Evolutionary conservation across 2,797 vertebrate species (phyloP), one percentile per base, ranked within the genome.

Genomic region (Rhinogobio ventralis): DNA sequence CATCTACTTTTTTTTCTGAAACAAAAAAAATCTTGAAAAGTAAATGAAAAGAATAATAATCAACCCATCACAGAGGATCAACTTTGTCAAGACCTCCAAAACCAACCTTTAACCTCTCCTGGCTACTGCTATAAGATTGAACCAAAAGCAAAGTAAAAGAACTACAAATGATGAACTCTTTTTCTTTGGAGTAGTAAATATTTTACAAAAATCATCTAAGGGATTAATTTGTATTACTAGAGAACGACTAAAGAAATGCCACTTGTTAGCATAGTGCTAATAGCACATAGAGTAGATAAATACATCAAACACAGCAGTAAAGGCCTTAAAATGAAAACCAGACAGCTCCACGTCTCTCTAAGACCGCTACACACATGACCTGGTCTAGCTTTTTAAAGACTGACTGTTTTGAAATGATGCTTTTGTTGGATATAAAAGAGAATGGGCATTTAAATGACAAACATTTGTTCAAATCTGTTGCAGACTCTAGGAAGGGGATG

Each of bases 61-160:
- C 68, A 90, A 91, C 92, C 89, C 90, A 79, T 93, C 90, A 90
- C 88, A 89, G 92, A 93, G 92, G 88, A 93, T 90, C 89, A 76
- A 23, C 88, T 79, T 88, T 68, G 76, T 84, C 86, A 86, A 93
- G 88, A 90, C 92, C 86, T 85, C 79, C 84, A 80, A 57, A 60
- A 45, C 77, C 85, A 71, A 85, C 85, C 85, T 88, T 80, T 88
- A 75, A 91, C 88, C 86, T 78, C 85, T 92, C 88, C 88, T 88
- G 73, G 86, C 90, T 89, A 85, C 87, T 82, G 88, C 88, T 91
- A 88, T 89, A 86, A 85, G 62, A 83, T 82, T 74, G 23, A 74
- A 83, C 66, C 45, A 83, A 85, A 89, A 64, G 13, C 66, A 45
- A 17, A 1, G 28, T 3, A 57, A 75, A 74, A 33, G 14, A 25